These are phyloP conservation scores for Cyclargus thomasi DNA, from an alignment of 1,140 invertebrate genomes.

Conservation along the genomic window DNA sequence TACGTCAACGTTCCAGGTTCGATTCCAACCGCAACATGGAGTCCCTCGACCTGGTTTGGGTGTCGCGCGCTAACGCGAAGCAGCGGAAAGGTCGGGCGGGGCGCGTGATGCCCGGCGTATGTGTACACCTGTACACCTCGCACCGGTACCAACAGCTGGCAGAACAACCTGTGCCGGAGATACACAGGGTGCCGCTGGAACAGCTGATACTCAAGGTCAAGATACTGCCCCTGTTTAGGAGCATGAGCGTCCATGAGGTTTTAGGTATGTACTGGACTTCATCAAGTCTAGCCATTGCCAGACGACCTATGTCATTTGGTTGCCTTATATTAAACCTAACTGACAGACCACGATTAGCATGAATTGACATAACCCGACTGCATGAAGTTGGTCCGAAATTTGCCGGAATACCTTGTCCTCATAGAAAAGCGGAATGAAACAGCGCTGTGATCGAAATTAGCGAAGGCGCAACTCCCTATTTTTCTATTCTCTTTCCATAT, in stretches of 20 bases:
- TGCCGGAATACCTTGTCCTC: too few species aligned
- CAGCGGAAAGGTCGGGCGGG: slow-evolving; percentile 92
- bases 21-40: slow-evolving; percentile 91
- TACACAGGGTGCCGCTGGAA: slow-evolving; percentile 89
- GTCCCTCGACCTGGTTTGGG: slow-evolving; percentile 86
- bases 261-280: slow-evolving; percentile 74
- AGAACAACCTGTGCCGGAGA: slow-evolving; percentile 86
- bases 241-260: slow-evolving; percentile 80
- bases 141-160: slow-evolving; percentile 77
- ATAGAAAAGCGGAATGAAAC: too few species aligned
- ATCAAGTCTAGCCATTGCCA: neutral
- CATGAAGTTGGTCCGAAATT: too few species aligned
- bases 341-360: too few species aligned
- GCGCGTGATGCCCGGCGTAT: slow-evolving; percentile 89
- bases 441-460: too few species aligned
- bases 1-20: slow-evolving; percentile 69
- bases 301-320: too few species aligned
- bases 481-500: too few species aligned
- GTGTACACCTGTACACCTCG: slow-evolving; percentile 87
- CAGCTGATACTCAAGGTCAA: slow-evolving; percentile 92
- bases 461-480: too few species aligned
- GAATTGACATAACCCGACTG: too few species aligned
- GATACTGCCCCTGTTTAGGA: slow-evolving; percentile 82
- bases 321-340: too few species aligned
- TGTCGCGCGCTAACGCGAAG: slow-evolving; percentile 86